A percentile compares a stretch with the other conserved stretches of the same genome.
Evolutionary conservation across 2,797 vertebrate species (phyloP).

Genomic region (Protonibea diacanthus): DNA sequence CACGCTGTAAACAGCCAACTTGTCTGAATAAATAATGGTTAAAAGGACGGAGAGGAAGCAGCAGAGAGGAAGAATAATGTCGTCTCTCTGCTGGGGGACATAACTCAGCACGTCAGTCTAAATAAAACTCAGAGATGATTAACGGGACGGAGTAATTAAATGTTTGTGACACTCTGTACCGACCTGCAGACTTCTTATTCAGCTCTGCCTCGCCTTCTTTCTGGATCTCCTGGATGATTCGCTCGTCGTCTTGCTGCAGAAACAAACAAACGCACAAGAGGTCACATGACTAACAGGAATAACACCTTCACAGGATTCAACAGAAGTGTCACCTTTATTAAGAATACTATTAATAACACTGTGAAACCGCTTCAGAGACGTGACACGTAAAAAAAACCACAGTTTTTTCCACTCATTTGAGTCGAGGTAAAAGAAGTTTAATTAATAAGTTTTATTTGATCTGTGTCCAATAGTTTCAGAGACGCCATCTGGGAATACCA

Average conservation of each 20-base stretch:
- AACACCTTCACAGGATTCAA: not conserved
- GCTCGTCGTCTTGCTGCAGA: slow-evolving; percentile 94
- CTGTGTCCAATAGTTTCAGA: too few species aligned
- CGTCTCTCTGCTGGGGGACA: not conserved
- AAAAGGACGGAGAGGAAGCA: slow-evolving; percentile 32
- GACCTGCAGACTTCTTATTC: slow-evolving; percentile 92
- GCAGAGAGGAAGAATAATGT: slow-evolving; percentile 32
- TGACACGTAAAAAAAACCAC: not conserved
- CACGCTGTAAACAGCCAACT: slow-evolving; percentile 8
- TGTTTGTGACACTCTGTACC: slow-evolving; percentile 15
- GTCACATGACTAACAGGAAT: too few species aligned
- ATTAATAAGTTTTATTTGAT: too few species aligned
- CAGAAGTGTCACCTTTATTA: not conserved
- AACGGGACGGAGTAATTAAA: not conserved
- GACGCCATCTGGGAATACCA: too few species aligned
- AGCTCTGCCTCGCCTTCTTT: slow-evolving; percentile 95
- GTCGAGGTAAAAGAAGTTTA: too few species aligned
- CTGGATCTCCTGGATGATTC: slow-evolving; percentile 96
- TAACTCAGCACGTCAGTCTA: slow-evolving; percentile 2
- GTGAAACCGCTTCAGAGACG: not conserved
- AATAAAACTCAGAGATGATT: not conserved
- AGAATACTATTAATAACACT: not conserved
- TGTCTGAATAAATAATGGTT: slow-evolving; percentile 34
- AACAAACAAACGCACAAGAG: slow-evolving; percentile 30
- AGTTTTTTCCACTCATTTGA: too few species aligned